A percentile compares a stretch with the other conserved stretches of the same genome.
phyloP scores from a whole-genome alignment of 2,797 vertebrate species.

The Pseudocheirus occidentalis region DNA sequence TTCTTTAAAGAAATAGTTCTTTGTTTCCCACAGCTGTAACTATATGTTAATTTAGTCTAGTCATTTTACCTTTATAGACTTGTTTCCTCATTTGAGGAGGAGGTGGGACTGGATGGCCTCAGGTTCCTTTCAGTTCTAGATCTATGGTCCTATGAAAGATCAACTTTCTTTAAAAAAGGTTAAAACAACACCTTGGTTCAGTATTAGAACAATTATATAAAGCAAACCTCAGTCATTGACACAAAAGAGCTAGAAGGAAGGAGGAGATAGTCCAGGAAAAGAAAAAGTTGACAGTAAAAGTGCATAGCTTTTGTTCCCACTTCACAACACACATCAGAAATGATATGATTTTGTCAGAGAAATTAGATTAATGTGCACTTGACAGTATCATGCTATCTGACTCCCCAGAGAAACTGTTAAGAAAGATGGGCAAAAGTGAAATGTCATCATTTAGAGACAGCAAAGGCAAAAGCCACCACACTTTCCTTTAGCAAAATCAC shows the following conservation, averaged over 20 bases:
- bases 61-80: no score
- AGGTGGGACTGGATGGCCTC: not conserved
- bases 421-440: constrained; percentile 9
- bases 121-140: not conserved
- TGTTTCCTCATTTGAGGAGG: no score
- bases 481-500: constrained; percentile 29
- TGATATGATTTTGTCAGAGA: constrained; percentile 62
- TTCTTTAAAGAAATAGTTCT: no score
- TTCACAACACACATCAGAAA: constrained; percentile 58
- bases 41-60: no score
- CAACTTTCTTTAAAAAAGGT: constrained; percentile 17
- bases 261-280: not conserved
- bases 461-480: constrained; percentile 58
- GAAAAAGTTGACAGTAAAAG: constrained; percentile 60
- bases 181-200: not conserved
- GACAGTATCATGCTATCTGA: constrained; percentile 47
- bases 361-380: constrained; percentile 51
- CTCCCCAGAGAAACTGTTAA: constrained; percentile 37
- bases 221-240: no score
- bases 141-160: not conserved
- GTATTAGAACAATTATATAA: no score
- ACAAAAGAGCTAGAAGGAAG: not conserved
- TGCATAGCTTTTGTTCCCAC: constrained; percentile 20
- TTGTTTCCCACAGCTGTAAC: no score
- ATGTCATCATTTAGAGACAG: constrained; percentile 44